Base-by-base conservation (phyloP, 2,113 vertebrate genomes). In the Thalassarche chlororhynchos region DNA sequence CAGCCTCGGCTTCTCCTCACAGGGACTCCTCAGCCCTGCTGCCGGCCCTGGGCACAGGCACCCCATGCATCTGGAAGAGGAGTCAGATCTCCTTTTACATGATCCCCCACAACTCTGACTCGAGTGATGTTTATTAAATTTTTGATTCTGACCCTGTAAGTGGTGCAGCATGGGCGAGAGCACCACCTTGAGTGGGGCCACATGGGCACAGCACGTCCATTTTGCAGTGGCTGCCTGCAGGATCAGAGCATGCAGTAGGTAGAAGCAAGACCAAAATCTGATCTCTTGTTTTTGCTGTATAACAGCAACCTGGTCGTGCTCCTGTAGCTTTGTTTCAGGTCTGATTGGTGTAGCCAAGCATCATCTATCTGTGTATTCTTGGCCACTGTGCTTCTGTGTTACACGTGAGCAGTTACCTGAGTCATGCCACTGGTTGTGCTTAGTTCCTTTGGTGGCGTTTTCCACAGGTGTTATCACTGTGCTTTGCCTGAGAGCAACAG, bases 281-380 rank as follows among this genome's bases (percentile, higher is more conserved):
- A 2, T 28, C 15, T 42, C 20, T 10, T 14, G 1, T 1, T 36
- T 65, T 42, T 28, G 44, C 38, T 15, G 19, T 18, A 1, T 16
- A 3, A 9, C 38, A 55, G 29, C 44, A 7, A 1, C 0, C 0
- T 10, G 16, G 5, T 12, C 16, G 9, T 26, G 0, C 26, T 86
- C 13, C 1, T 0, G 4, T 10, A 26, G 38, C 64, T 68, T 40
- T 0, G 0, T 14, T 40, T 36, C 5, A 0, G n/a, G 7, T 23
- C 5, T n/a, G 38, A 2, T 23, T 1, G 3, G 3, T 19, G 17
- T 21, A 8, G 6, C 49, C 5, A 17, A 34, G 20, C 36, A 9
- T 16, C 26, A 1, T 2, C 0, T 5, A 1, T 5, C 31, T 31
- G 11, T 10, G 49, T 68, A 2, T 55, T 68, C 26, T 12, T 34